A percentile compares a stretch with the other conserved stretches of the same genome.
Evolutionary conservation across 1,140 invertebrate genomes (phyloP).

Genomic region (Diploscapter pachys): DNA sequence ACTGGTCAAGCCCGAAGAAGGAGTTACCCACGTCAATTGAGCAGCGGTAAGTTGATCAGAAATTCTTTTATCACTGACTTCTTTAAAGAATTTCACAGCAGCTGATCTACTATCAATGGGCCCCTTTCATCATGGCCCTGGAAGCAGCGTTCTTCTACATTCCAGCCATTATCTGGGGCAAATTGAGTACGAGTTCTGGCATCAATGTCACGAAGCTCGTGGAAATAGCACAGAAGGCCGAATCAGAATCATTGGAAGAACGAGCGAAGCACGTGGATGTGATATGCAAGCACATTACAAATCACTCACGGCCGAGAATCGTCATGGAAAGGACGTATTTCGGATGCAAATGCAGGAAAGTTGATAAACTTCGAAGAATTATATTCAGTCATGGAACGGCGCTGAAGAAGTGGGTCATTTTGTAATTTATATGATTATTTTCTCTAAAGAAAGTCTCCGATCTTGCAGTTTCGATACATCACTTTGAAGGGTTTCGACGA

Average conservation of each 20-base stretch:
- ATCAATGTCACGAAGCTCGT: constrained; percentile 50
- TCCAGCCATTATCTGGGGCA: constrained; percentile 62
- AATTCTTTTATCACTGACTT: constrained; percentile 62
- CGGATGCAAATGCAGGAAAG: too few relatives aligned
- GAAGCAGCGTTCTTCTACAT: constrained; percentile 65
- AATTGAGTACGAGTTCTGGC: constrained; percentile 43
- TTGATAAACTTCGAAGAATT: too few relatives aligned
- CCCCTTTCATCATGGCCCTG: constrained; percentile 61
- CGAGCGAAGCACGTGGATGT: too few relatives aligned
- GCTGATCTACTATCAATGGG: constrained; percentile 63
- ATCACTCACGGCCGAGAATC: too few relatives aligned
- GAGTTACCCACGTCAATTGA: constrained; percentile 41
- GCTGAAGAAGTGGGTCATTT: too few relatives aligned
- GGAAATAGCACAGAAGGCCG: constrained; percentile 41
- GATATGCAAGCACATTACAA: too few relatives aligned
- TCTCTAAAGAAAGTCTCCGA: too few relatives aligned
- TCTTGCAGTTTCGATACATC: too few relatives aligned
- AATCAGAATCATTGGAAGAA: constrained; percentile 26
- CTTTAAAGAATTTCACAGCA: constrained; percentile 43
- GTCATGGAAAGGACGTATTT: too few relatives aligned
- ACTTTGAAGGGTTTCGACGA: neutral
- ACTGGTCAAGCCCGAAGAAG: constrained; percentile 53
- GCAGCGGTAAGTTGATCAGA: constrained; percentile 45
- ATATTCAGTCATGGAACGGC: too few relatives aligned
- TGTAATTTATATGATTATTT: too few relatives aligned